phyloP scores from a whole-genome alignment of 2,797 vertebrate species.

The Cryptoblepharus egeriae region DNA sequence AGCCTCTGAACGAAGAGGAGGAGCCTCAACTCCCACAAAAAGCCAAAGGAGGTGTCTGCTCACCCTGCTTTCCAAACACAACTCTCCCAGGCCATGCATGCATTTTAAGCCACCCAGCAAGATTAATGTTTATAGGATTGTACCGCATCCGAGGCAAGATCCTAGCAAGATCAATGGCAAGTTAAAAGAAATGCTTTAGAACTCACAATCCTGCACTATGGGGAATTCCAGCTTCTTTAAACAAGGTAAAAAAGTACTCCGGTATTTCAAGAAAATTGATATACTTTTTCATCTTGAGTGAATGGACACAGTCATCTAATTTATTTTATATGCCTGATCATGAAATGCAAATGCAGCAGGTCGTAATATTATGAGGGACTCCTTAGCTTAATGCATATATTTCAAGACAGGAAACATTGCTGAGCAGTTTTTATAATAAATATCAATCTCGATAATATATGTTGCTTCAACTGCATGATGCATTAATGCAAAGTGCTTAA shows the following conservation, averaged over 20 bases:
- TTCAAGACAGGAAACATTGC: neutral
- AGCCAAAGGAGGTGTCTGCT: neutral
- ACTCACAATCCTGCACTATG: constrained; percentile 40
- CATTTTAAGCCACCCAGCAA: constrained; percentile 20
- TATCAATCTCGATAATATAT: neutral
- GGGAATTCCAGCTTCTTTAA: constrained; percentile 49
- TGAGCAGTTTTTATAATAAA: constrained; percentile 6
- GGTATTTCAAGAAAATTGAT: neutral
- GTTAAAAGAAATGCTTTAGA: constrained; percentile 25
- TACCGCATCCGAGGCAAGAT: too few species aligned
- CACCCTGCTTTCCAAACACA: constrained; percentile 19
- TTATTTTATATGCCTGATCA: neutral
- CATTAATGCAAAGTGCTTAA: constrained; percentile 27
- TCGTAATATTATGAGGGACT: neutral
- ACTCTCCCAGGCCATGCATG: constrained; percentile 20
- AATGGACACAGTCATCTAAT: neutral
- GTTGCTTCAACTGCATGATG: constrained; percentile 34
- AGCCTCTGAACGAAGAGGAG: constrained; percentile 54
- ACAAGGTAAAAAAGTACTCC: constrained; percentile 62
- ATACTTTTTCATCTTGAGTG: neutral
- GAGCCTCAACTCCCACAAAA: constrained; percentile 34
- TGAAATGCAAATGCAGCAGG: neutral
- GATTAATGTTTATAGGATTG: neutral
- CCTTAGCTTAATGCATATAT: constrained; percentile 9
- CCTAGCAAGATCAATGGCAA: constrained; percentile 50